These are phyloP conservation scores for Strigamia crassipes DNA, from an alignment of 2,888 invertebrate species.

Conservation along the genomic window DNA sequence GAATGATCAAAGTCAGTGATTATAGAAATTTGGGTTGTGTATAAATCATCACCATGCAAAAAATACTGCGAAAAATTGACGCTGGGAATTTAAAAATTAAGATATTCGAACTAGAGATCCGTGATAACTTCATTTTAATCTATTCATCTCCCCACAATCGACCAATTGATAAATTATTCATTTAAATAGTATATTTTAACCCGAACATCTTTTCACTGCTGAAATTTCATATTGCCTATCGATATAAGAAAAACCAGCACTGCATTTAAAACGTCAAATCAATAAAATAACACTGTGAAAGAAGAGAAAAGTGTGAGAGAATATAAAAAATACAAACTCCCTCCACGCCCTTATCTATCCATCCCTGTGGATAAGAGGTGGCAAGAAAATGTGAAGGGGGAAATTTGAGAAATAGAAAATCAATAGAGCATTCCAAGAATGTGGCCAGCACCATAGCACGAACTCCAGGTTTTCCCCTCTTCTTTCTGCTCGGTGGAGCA, in stretches of 20 bases:
- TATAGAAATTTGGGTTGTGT: too few species aligned
- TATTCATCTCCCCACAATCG: background rate
- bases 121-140: background rate
- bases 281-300: slow-evolving; percentile 18
- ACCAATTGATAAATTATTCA: background rate
- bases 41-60: too few species aligned
- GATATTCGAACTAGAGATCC: background rate
- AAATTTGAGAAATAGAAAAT: slow-evolving; percentile 42
- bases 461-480: slow-evolving; percentile 32
- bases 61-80: too few species aligned
- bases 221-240: background rate
- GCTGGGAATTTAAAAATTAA: background rate
- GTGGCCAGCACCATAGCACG: slow-evolving; percentile 23
- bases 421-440: slow-evolving; percentile 40
- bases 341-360: slow-evolving; percentile 35
- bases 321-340: slow-evolving; percentile 26
- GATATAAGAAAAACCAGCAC: background rate
- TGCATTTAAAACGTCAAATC: slow-evolving; percentile 21
- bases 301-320: background rate
- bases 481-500: slow-evolving; percentile 42
- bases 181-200: background rate
- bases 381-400: slow-evolving; percentile 42
- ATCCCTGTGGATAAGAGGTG: slow-evolving; percentile 42
- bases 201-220: background rate
- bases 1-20: too few species aligned